Conservation (phyloP, 2,888 invertebrate species). For the Choristoneura rosaceana region DNA sequence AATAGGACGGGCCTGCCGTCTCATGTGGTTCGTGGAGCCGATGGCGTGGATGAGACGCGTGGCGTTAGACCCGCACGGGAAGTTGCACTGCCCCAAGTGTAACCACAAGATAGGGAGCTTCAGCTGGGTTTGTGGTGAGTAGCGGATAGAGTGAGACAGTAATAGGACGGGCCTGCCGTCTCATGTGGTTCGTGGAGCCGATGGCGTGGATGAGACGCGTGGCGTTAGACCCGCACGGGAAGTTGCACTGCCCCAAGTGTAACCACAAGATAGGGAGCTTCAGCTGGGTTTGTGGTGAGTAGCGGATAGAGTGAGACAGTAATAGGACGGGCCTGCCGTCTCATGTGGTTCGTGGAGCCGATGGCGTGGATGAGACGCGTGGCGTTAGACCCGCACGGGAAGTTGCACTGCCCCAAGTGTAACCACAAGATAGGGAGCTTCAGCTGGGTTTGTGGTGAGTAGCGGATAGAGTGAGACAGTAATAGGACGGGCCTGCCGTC, state of each 20-base stretch:
- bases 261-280: conserved; percentile 94
- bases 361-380: conserved; percentile 94
- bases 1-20: conserved; percentile 88
- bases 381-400: conserved; percentile 89
- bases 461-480: no score
- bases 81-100: conserved; percentile 95
- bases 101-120: conserved; percentile 94
- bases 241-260: conserved; percentile 95
- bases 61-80: conserved; percentile 89
- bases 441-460: conserved; percentile 93
- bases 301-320: no score
- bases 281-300: conserved; percentile 94
- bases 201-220: conserved; percentile 94
- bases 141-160: no score
- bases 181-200: conserved; percentile 95
- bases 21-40: conserved; percentile 95
- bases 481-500: conserved; percentile 89
- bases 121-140: conserved; percentile 94
- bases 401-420: conserved; percentile 95
- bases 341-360: conserved; percentile 95
- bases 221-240: conserved; percentile 89
- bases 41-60: conserved; percentile 94
- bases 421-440: conserved; percentile 94
- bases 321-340: conserved; percentile 88
- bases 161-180: conserved; percentile 88